Evolutionary conservation across 2,113 vertebrate genomes (phyloP), one percentile per base, ranked within the genome.

Genomic region (Pelecanoides urinatrix): DNA sequence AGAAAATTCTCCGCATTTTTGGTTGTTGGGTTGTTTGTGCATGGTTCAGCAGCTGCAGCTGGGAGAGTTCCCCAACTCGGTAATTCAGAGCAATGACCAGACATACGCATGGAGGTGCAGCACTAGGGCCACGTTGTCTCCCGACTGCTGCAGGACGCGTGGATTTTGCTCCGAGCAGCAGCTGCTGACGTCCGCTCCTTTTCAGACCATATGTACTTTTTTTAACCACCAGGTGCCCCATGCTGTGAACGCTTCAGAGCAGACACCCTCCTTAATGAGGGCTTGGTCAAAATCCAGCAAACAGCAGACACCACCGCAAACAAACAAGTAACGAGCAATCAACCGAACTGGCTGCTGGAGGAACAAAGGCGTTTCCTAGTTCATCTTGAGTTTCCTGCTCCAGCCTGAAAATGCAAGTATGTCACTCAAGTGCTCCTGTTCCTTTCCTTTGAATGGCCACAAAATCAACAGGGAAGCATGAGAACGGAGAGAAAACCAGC

Each of bases 121-220:
- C 49, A 19, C n/a, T 17, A 47, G 40, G 11, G 58, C 36, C 56
- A 44, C 2, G 1, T 3, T 8, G 8, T 32, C n/a, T 77, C 72
- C 56, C 1, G 4, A 13, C 21, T 27, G 65, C 65, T 38, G 15
- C 42, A 44, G 26, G 42, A 85, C 2, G 0, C 0, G 6, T 9
- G 44, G 50, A 56, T 65, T 58, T 42, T 56, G 42, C 56, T 42
- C 56, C 0, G 3, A 44, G 44, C 80, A 71, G 80, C 49, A 52
- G 42, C 59, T 45, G 23, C 52, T 34, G 16, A 11, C 2, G 3
- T 36, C 45, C 32, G 21, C 70, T 66, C 49, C 55, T 71, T 88
- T 71, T 63, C 42, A 71, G 49, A 30, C 38, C 56, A 9, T 10
- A 16, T 4, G n/a, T 61, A n/a, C 55, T 59, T 52, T 38, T n/a